Base-by-base conservation (phyloP, 1,140 invertebrate species). In the Hyles vespertilio region DNA sequence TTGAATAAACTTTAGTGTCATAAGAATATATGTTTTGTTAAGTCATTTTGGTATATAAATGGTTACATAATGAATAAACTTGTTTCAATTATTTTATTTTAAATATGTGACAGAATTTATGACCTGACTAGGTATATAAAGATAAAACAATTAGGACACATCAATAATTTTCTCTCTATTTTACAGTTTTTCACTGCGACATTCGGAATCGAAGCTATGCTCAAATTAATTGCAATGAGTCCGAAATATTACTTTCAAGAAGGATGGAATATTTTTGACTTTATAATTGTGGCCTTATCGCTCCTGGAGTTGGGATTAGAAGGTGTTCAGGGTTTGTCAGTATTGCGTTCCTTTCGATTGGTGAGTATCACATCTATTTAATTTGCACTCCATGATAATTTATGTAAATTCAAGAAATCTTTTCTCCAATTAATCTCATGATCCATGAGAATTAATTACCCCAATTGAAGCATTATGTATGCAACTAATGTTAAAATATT, bases 201-300 rank as follows among this genome's bases (percentile, higher is more conserved):
- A 55, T 99, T 99, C 88, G 97, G 95, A 60, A 96, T 98, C 77
- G 98, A 99, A 93, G 97, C 97, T n/a, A 94, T 93, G 34, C 90
- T 98, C 86, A 99, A 99, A 88, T 91, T 99, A 62, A 94, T 98
- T 77, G 98, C 98, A 3, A 97, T 99, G 94, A 98, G 97, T 89
- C 97, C 98, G 55, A 96, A 98, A 77, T 97, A 92, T 90, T 99
- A 99, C 90, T 98, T 99, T 91, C 96, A 98, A 93, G 98, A 98
- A 89, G 97, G 97, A 57, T 99, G 98, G 98, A 99, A 99, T 87
- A 97, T 98, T 72, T 99, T 99, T 90, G 98, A 99, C 91, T 98
- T 98, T 85, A 96, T 99, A 74, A 99, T 99, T 87, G 98, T 99
- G 71, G 94, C 96, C 40, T 92, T 99, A 63, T 99, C 98, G 65